Evolutionary conservation across 2,888 invertebrate species (phyloP), one percentile per base, ranked within the genome.

Genomic region (Tenthredo livida): DNA sequence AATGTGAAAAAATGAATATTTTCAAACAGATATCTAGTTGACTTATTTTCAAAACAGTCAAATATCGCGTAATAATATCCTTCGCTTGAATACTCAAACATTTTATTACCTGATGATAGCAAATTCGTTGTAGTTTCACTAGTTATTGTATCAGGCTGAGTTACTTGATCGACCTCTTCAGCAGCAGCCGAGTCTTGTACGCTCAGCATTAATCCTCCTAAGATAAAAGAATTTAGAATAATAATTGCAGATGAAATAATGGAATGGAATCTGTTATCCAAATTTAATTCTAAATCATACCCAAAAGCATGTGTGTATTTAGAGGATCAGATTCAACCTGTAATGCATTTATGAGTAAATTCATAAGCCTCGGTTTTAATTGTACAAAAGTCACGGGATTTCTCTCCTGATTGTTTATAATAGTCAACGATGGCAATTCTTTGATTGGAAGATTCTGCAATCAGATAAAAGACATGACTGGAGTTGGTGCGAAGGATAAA

Each of bases 261-360:
- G 80, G 12, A 65, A 70, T 54, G 17, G 43, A 80, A 25, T 61
- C 85, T 75, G 75, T 65, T 15, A 80, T 33, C 61, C 58, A 25
- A 84, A 65, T 50, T 83, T 58, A 84, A 65, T 50, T 84, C 50
- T 73, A 58, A 80, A 86, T 87, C 87, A 89, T 91, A 94, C 96
- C 96, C 58, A 98, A 94, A 54, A 98, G 94, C 96, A 98, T 97
- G 91, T 98, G 98, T 3, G 97, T 97, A 93, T 98, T 98, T 88
- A 96, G 95, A 0, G 97, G 95, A 94, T 98, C 98, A 0, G 95
- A 95, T 93, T 98, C 98, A 73, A 97, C 96, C 94, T 97, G 96
- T 33, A 98, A 94, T 2, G 98, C 97, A 91, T 96, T 97, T 93
- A 97, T 96, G 25, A 98, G 94, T 40, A 98, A 95, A 92, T 98